These are phyloP conservation scores for Pilophorus perplexus DNA, from an alignment of 2,888 invertebrate species.

Conservation along the genomic window DNA sequence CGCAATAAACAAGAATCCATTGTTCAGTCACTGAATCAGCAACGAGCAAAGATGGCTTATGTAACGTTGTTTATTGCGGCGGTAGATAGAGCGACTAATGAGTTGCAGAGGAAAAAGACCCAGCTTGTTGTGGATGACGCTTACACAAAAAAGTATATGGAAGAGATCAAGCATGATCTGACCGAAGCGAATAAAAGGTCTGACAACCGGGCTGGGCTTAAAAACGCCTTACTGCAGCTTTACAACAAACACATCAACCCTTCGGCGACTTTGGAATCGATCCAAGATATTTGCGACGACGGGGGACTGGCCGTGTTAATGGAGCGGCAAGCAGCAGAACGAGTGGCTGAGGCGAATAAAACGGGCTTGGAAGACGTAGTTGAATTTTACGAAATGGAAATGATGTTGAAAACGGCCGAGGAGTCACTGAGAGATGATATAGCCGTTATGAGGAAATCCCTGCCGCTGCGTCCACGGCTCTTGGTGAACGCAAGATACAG, in stretches of 20 bases:
- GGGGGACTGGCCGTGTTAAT: neutral
- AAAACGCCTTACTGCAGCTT: constrained; percentile 2
- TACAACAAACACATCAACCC: constrained; percentile 27
- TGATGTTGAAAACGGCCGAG: constrained; percentile 22
- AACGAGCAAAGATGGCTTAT: neutral
- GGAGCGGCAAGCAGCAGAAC: neutral
- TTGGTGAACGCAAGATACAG: constrained; percentile 8
- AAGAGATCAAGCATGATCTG: constrained; percentile 22
- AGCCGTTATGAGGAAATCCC: constrained; percentile 4
- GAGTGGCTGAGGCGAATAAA: neutral
- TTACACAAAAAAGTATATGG: constrained; percentile 23
- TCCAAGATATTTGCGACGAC: neutral
- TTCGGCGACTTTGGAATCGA: neutral
- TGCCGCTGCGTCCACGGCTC: constrained; percentile 8
- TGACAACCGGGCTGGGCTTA: constrained; percentile 12
- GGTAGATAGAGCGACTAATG: constrained; percentile 5
- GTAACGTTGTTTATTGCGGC: constrained; percentile 18
- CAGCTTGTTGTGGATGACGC: constrained; percentile 6
- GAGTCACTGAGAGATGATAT: constrained; percentile 12
- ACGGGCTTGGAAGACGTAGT: constrained; percentile 33
- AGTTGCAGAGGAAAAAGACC: constrained; percentile 11
- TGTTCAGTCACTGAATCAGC: neutral
- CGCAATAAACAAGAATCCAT: constrained; percentile 15
- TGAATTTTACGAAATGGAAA: constrained; percentile 29
- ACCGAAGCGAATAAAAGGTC: neutral